Conservation (phyloP, 2,113 vertebrate genomes). For the Barbus barbus region DNA sequence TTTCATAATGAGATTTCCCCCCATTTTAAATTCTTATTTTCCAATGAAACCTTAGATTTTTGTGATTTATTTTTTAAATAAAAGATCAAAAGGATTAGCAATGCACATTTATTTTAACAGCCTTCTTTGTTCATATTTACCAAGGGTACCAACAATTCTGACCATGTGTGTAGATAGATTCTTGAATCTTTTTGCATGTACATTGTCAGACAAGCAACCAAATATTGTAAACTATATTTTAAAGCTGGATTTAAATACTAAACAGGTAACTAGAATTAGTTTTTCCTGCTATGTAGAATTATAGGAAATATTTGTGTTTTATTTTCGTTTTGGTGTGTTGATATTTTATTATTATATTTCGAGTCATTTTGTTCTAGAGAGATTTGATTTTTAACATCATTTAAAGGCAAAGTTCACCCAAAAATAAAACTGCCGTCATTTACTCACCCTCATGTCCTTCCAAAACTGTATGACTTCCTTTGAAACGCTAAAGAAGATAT, state of each 20-base stretch:
- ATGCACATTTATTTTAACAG: too few relatives aligned
- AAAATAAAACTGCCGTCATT: background rate
- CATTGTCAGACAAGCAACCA: background rate
- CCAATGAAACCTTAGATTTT: too few relatives aligned
- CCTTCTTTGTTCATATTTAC: too few relatives aligned
- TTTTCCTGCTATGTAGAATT: background rate
- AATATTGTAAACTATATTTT: background rate
- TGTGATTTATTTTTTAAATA: too few relatives aligned
- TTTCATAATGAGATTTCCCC: too few relatives aligned
- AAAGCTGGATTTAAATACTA: background rate
- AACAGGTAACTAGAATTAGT: background rate
- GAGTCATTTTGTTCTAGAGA: background rate
- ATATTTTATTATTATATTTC: background rate
- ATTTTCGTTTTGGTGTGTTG: background rate
- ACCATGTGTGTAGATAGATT: background rate
- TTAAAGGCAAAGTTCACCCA: background rate
- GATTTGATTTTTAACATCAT: background rate
- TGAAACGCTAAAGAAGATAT: background rate
- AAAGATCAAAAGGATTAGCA: too few relatives aligned
- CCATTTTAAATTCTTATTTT: too few relatives aligned
- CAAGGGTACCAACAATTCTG: too few relatives aligned
- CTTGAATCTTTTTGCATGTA: background rate
- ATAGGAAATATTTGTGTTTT: background rate
- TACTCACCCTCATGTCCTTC: background rate
- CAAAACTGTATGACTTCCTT: background rate